Base-by-base conservation (phyloP, 2,113 vertebrate genomes). In the Engystomops pustulosus region DNA sequence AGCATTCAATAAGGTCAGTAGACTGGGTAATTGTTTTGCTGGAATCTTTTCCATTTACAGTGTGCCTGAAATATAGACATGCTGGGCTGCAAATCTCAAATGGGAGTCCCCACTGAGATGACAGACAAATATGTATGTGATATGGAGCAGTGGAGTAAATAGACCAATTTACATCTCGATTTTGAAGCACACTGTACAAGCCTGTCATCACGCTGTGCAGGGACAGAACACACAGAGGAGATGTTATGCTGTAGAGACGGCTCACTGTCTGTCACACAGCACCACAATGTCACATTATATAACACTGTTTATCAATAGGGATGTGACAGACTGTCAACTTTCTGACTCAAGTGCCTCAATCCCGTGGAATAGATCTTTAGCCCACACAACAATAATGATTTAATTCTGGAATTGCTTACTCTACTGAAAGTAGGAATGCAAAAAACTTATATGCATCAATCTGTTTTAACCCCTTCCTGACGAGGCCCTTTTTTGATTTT, bases 1-100 rank as follows among this genome's bases (percentile, higher is more conserved):
- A 68, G 32, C 72, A 84, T 84, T 84, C 82, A 84, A 84, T 77
- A 84, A 84, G 82, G 82, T 84, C 82, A 84, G 58, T 41, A 84
- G 82, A 78, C 72, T 77, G 72, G 72, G 72, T 84, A 84, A 78
- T 84, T 77, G 58, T 77, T 77, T 84, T 68, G 20, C 72, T 78
- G 60, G 72, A 78, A 78, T 84, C 62, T 84, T 84, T 84, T 82
- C 80, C 80, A 82, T 82, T 82, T 84, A 78, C 72, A 84, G 72
- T 65, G 30, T 68, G 44, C 69, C 60, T 84, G 72, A 84, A 69
- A 75, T 75, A 82, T 71, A 82, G 80, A 82, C 80, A 58, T 45
- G 69, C 80, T 82, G 80, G 36, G 80, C 70, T 49, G 53, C 71
- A 75, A 76, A 75, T 83, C 70, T 75, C 81, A 65, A 44, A 30